These are phyloP conservation scores for Amyelois transitella DNA, from an alignment of 1,140 invertebrate species.

Conservation along the genomic window DNA sequence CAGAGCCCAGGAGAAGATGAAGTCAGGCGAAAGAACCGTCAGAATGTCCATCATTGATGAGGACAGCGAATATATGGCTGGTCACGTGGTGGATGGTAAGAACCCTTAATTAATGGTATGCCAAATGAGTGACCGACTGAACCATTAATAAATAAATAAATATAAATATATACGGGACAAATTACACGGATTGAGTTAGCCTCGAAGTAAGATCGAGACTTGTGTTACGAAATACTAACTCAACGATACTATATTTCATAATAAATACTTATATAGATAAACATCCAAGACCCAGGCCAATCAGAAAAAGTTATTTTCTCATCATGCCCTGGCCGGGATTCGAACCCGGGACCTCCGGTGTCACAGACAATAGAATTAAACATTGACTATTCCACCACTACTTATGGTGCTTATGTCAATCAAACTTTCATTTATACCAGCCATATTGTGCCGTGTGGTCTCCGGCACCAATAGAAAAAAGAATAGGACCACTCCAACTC, in stretches of 20 bases:
- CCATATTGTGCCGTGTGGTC: too few species aligned
- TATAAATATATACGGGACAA: background rate
- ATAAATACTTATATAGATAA: too few species aligned
- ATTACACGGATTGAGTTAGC: too few species aligned
- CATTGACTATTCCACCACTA: background rate
- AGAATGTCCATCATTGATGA: slow-evolving; percentile 79
- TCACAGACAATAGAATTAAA: background rate
- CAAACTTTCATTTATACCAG: too few species aligned
- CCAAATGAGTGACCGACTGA: too few species aligned
- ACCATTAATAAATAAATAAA: background rate
- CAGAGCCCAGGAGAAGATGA: slow-evolving; percentile 77
- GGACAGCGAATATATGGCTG: slow-evolving; percentile 84
- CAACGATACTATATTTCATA: too few species aligned
- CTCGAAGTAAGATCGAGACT: too few species aligned
- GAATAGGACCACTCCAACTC: too few species aligned
- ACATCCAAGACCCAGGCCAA: background rate
- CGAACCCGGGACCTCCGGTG: background rate
- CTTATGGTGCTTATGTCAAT: background rate
- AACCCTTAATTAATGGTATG: background rate
- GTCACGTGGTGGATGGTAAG: slow-evolving; percentile 90
- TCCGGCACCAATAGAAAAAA: too few species aligned
- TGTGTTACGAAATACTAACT: too few species aligned
- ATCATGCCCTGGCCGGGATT: too few species aligned
- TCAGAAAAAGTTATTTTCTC: too few species aligned
- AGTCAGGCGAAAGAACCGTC: slow-evolving; percentile 78